A percentile compares a stretch with the other conserved stretches of the same genome.
phyloP scores from a whole-genome alignment of 2,888 invertebrate genomes.

The Dendrolimus houi region DNA sequence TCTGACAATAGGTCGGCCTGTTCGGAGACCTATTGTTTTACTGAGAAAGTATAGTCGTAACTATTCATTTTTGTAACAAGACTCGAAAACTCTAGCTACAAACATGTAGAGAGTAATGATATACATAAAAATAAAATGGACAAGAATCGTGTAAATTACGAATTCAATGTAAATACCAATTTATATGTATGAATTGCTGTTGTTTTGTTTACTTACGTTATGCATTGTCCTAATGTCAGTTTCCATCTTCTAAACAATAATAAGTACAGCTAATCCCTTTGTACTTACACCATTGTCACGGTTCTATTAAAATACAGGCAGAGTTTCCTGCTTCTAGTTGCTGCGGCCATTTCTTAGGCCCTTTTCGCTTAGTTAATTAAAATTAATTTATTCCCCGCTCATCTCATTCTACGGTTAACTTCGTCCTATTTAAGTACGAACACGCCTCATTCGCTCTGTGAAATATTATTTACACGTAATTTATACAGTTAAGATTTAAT shows the following conservation, averaged over 20 bases:
- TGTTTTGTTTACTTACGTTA: neutral
- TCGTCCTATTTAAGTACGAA: neutral
- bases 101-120: too few relatives aligned
- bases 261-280: conserved; percentile 44
- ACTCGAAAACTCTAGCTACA: too few relatives aligned
- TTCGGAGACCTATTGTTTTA: too few relatives aligned
- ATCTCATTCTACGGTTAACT: conserved; percentile 17
- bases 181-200: too few relatives aligned
- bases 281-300: conserved; percentile 59
- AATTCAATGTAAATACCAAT: too few relatives aligned
- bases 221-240: neutral
- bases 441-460: neutral
- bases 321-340: conserved; percentile 52
- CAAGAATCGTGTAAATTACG: too few relatives aligned
- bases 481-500: neutral
- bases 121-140: too few relatives aligned
- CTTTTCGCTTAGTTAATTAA: conserved; percentile 64
- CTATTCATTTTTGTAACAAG: too few relatives aligned
- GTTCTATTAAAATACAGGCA: conserved; percentile 52
- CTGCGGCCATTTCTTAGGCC: conserved; percentile 54
- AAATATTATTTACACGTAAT: neutral
- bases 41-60: too few relatives aligned
- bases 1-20: too few relatives aligned
- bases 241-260: conserved; percentile 15
- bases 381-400: conserved; percentile 62